Evolutionary conservation across 2,797 vertebrate species (phyloP).

Genomic region (Acanthis flammea): DNA sequence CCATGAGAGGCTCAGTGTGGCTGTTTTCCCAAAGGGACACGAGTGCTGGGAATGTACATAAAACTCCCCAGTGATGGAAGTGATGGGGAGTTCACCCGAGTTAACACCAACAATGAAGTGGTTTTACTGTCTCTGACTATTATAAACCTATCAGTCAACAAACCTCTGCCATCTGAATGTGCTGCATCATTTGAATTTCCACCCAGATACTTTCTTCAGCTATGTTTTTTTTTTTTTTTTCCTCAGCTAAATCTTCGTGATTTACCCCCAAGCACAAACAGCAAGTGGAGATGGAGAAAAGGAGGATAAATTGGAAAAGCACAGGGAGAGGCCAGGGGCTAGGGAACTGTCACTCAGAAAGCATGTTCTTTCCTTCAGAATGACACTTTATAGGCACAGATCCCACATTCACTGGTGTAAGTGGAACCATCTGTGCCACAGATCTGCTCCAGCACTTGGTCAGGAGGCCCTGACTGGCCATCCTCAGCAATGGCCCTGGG

Average conservation of each 20-base stretch:
- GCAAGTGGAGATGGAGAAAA: neutral
- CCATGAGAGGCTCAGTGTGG: neutral
- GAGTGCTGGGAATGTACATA: neutral
- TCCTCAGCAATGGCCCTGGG: neutral
- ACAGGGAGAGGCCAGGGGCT: neutral
- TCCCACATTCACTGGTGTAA: slow-evolving; percentile 18
- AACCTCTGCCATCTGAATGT: neutral
- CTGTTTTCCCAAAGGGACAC: neutral
- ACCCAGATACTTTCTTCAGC: neutral
- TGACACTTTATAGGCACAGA: neutral
- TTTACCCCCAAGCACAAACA: neutral
- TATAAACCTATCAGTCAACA: slow-evolving; percentile 27
- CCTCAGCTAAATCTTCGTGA: neutral
- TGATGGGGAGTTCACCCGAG: neutral
- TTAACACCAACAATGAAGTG: neutral
- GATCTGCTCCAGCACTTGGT: neutral
- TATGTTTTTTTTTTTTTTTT: neutral
- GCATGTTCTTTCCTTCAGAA: neutral
- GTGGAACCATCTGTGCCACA: slow-evolving; percentile 40
- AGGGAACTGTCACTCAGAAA: neutral
- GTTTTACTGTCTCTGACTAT: neutral
- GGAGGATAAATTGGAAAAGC: neutral
- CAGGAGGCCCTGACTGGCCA: neutral
- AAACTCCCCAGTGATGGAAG: neutral
- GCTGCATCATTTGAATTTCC: neutral